Evolutionary conservation across 1,140 invertebrate genomes (phyloP).

Genomic region (Lerema accius): DNA sequence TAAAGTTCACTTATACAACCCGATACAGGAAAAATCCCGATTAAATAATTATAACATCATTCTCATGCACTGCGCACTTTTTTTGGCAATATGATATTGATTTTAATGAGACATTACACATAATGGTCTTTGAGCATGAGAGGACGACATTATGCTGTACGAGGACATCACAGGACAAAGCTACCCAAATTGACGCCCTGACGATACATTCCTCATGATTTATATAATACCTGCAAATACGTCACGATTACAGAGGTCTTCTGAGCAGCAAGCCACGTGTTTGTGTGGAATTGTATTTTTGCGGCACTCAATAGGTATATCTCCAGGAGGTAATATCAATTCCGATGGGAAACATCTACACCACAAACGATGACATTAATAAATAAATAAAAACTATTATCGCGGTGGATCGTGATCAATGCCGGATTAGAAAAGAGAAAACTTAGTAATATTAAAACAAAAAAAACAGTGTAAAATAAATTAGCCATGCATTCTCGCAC

Average conservation of each 20-base stretch:
- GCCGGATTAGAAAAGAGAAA: conserved; percentile 67
- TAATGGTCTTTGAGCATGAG: conserved; percentile 26
- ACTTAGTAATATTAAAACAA: conserved; percentile 71
- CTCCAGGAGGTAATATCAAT: conserved; percentile 83
- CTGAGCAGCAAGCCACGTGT: conserved; percentile 83
- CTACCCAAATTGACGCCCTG: conserved; percentile 58
- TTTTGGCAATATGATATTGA: conserved; percentile 11
- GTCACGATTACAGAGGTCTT: conserved; percentile 85
- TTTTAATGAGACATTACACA: conserved; percentile 17
- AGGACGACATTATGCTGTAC: conserved; percentile 49
- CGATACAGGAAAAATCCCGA: neutral
- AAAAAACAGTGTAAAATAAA: conserved; percentile 46
- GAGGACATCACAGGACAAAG: conserved; percentile 73
- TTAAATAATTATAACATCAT: conserved; percentile 8
- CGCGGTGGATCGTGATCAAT: conserved; percentile 65
- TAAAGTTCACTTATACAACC: neutral
- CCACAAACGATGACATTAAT: conserved; percentile 63
- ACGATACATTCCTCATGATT: conserved; percentile 60
- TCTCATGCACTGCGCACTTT: conserved; percentile 12
- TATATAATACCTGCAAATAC: conserved; percentile 65
- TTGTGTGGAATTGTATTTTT: conserved; percentile 63
- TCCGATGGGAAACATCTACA: conserved; percentile 84
- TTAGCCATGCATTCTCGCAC: conserved; percentile 67
- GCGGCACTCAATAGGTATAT: conserved; percentile 85
- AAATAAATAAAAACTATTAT: conserved; percentile 24